Conservation (phyloP, 2,797 vertebrate genomes). For the Sphenodon punctatus region DNA sequence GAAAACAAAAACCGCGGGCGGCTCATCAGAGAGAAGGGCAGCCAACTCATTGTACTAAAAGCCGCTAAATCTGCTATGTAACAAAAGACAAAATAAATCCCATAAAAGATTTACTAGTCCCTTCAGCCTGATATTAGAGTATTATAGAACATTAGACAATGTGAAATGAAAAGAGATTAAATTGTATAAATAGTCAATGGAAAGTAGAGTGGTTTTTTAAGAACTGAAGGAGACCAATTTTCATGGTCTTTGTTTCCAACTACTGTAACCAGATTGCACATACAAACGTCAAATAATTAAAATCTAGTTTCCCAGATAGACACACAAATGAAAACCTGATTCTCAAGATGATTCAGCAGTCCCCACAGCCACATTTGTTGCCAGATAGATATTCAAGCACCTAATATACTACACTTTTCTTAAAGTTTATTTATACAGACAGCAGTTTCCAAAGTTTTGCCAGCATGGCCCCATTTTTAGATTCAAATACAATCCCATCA, state of each 20-base stretch:
- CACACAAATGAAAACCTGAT: too few species aligned
- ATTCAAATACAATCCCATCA: too few species aligned
- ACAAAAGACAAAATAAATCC: background rate
- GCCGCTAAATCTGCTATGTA: background rate
- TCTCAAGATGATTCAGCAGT: too few species aligned
- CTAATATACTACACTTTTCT: background rate
- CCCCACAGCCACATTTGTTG: background rate
- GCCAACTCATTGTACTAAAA: background rate
- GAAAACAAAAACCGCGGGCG: background rate
- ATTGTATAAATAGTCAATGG: background rate
- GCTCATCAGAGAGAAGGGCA: background rate
- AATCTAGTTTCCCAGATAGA: too few species aligned
- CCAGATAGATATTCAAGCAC: background rate
- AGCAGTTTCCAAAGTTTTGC: too few species aligned
- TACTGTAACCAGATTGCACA: too few species aligned
- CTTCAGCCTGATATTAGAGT: background rate
- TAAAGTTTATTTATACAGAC: too few species aligned
- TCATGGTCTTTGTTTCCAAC: too few species aligned
- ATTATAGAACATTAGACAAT: too few species aligned
- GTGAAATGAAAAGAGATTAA: background rate
- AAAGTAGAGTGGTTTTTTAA: background rate
- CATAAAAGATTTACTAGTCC: background rate
- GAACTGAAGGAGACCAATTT: too few species aligned
- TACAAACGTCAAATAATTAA: too few species aligned
- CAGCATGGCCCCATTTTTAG: too few species aligned